Base-by-base conservation (phyloP, 92 coral and sea anemone species). In the Pocillopora meandrina region DNA sequence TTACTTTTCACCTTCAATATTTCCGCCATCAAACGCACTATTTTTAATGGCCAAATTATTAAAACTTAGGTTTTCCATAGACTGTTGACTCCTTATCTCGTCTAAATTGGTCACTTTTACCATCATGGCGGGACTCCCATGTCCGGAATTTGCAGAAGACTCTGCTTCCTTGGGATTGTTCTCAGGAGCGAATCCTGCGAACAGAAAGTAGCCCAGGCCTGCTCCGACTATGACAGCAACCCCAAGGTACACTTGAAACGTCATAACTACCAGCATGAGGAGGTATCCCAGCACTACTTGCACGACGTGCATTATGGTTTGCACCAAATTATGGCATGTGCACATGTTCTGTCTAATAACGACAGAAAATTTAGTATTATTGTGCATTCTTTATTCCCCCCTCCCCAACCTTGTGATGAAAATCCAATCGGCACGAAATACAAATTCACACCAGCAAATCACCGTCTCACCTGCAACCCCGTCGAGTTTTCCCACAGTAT, bases 211-310 rank as follows among this genome's bases (percentile, higher is more conserved):
- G 21, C 98, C 98, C 85, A 91, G 87, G 26, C 98, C 98, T 68
- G 92, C 89, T 57, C 98, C 98, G 86, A 92, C 75, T 70, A 93
- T 88, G 67, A 94, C 95, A 84, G 94, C 80, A 14, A 92, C 63
- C 71, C 93, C 93, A 15, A 94, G 90, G 78, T 91, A 92, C n/a
- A 91, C 94, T 55, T 94, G 88, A 87, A 80, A 91, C 67, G 98
- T 94, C 95, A 94, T 94, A 71, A 93, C 95, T 26, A 94, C 86
- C 83, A 94, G 65, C 98, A 94, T 94, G 9, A 94, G 89, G 47
- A 90, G 78, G 90, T 94, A 94, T 62, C 95, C 95, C 84, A 94
- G 55, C 74, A 89, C 79, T 56, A 94, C 90, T 86, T 94, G 98
- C 75, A 89, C 73, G 71, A 92, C 66, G 79, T 94, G 98, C 26